phyloP scores from a whole-genome alignment of 2,888 invertebrate genomes.

The Drosophila melanosoma region DNA sequence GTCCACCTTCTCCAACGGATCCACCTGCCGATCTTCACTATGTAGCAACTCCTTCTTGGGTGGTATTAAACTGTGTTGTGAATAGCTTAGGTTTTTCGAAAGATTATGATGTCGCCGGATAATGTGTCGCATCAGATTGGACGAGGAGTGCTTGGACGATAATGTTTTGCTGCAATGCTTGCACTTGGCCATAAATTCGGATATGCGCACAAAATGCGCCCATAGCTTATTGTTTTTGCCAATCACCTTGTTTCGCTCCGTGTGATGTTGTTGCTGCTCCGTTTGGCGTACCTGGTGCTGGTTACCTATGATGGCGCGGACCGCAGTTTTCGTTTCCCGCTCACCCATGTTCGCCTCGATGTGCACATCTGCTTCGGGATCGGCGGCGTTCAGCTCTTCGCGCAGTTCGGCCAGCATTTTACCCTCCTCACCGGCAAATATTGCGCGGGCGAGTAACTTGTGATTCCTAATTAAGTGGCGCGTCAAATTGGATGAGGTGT shows the following conservation, averaged over 20 bases:
- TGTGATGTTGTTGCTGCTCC: conserved; percentile 35
- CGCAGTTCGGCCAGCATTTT: conserved; percentile 67
- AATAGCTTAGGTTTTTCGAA: conserved; percentile 66
- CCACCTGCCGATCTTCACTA: conserved; percentile 48
- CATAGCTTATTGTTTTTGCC: conserved; percentile 70
- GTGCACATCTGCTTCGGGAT: conserved; percentile 52
- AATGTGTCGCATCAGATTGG: conserved; percentile 73
- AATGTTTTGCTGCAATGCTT: conserved; percentile 71
- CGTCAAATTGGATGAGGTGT: conserved; percentile 73
- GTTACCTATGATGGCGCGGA: conserved; percentile 62
- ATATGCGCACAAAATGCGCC: conserved; percentile 70
- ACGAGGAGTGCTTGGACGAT: conserved; percentile 72
- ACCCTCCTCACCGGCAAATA: conserved; percentile 71
- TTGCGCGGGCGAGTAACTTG: conserved; percentile 60
- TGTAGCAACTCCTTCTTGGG: conserved; percentile 59
- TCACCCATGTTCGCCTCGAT: conserved; percentile 55
- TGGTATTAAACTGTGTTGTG: conserved; percentile 64
- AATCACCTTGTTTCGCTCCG: conserved; percentile 67
- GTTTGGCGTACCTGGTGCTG: conserved; percentile 51
- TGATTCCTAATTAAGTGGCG: conserved; percentile 70
- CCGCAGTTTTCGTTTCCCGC: conserved; percentile 66
- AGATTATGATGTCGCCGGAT: conserved; percentile 68
- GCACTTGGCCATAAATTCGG: conserved; percentile 72
- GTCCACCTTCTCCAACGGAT: conserved; percentile 70
- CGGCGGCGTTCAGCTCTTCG: conserved; percentile 66